A percentile compares a stretch with the other conserved stretches of the same genome.
Evolutionary conservation across 2,888 invertebrate genomes (phyloP).

Genomic region (Pandemis corylana): DNA sequence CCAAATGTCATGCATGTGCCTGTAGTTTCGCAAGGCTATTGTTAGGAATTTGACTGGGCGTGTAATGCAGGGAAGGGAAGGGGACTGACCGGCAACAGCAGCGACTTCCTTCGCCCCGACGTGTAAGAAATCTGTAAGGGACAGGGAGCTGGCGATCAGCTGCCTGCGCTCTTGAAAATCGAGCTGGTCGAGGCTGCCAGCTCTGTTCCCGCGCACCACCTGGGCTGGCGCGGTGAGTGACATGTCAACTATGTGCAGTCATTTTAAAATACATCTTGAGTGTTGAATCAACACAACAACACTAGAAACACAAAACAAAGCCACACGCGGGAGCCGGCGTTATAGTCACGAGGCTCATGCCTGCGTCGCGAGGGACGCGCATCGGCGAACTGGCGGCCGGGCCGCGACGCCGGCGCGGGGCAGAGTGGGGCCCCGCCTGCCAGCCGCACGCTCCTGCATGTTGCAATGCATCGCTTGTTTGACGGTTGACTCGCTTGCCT

Average conservation of each 20-base stretch:
- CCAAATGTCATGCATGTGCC: constrained; percentile 59
- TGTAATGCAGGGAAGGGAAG: constrained; percentile 57
- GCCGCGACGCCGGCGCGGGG: constrained; percentile 58
- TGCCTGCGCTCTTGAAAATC: constrained; percentile 97
- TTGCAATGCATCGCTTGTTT: constrained; percentile 70
- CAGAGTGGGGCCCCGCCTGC: constrained; percentile 75
- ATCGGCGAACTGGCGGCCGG: constrained; percentile 77
- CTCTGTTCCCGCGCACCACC: constrained; percentile 85
- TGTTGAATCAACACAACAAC: constrained; percentile 65
- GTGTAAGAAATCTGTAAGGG: constrained; percentile 93
- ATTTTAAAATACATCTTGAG: constrained; percentile 71
- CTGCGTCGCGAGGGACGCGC: constrained; percentile 81
- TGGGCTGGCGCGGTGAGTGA: constrained; percentile 82
- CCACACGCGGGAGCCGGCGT: constrained; percentile 69
- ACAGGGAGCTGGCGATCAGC: constrained; percentile 94
- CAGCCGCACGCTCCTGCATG: constrained; percentile 67
- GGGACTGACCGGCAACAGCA: constrained; percentile 80
- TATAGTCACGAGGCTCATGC: constrained; percentile 62
- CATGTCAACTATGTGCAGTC: constrained; percentile 82
- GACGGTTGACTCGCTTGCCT: constrained; percentile 53
- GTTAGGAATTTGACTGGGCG: constrained; percentile 68
- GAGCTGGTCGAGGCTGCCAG: constrained; percentile 94
- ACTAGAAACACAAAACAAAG: constrained; percentile 72
- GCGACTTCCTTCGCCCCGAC: constrained; percentile 87
- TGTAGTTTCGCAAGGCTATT: constrained; percentile 75